Evolutionary conservation across 2,888 invertebrate genomes (phyloP).

Genomic region (Cotesia congregata): DNA sequence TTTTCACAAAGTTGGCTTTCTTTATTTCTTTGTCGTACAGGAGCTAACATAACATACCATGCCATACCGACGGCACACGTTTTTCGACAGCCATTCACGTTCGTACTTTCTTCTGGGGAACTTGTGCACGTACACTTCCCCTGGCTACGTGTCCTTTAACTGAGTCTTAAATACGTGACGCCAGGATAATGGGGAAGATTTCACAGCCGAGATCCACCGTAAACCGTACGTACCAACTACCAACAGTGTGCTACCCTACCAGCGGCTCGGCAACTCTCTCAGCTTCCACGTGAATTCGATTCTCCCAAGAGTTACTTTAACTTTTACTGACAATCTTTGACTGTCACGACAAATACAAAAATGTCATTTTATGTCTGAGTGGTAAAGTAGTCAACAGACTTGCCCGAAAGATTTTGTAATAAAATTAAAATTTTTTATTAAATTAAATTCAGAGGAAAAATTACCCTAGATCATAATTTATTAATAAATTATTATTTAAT

Average conservation of each 20-base stretch:
- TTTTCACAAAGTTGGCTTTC: constrained; percentile 15
- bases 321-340: constrained; percentile 21
- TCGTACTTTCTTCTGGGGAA: constrained; percentile 33
- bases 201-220: constrained; percentile 54
- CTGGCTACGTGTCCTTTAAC: constrained; percentile 62
- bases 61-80: not conserved
- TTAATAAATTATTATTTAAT: no score
- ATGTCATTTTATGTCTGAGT: not conserved
- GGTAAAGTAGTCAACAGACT: not conserved
- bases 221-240: constrained; percentile 48
- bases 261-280: not conserved
- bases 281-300: constrained; percentile 42
- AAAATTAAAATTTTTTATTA: no score
- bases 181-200: constrained; percentile 59
- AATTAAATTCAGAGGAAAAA: no score
- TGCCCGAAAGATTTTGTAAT: not conserved
- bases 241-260: not conserved
- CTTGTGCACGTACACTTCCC: constrained; percentile 44
- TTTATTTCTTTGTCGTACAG: constrained; percentile 5
- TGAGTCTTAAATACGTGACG: constrained; percentile 67
- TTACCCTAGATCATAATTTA: no score
- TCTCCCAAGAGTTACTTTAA: constrained; percentile 20
- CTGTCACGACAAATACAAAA: constrained; percentile 4
- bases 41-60: constrained; percentile 29
- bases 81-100: constrained; percentile 35